Base-by-base conservation (phyloP, 2,888 invertebrate species). In the Drosophila tanythrix region DNA sequence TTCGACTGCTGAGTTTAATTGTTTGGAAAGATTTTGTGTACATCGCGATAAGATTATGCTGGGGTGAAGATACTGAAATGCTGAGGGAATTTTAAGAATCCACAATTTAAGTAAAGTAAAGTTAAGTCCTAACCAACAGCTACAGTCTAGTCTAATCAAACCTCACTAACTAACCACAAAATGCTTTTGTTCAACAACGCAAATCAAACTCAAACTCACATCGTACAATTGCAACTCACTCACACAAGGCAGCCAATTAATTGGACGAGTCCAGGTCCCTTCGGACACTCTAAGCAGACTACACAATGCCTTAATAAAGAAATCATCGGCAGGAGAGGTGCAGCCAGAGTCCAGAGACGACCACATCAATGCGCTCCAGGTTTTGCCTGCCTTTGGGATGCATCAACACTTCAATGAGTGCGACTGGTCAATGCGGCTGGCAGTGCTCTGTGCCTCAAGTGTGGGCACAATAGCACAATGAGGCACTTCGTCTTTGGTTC, bases 391-490 rank as follows among this genome's bases (percentile, higher is more conserved):
- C 46, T 13, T 46, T 46, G 46, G 83, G 84, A 89, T 86, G 90
- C 89, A 90, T 89, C 88, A 90, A 89, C 91, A 90, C 90, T 91
- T 90, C 89, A 90, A 76, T 86, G 89, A 90, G 91, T 88, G 79
- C 79, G 63, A 52, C 56, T 70, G 71, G 76, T 60, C 73, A 69
- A 33, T 33, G 33, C 33, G 33, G 60, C 67, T 59, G 18, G 64
- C 55, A 69, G 67, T 35, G 31, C 64, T 73, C 79, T 40, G 71
- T 21, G 31, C 64, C 76, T 74, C 76, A 71, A 86, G 76, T 80
- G 82, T 76, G 86, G 74, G 86, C 58, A 63, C 29, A 57, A 21
- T 65, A 57, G 70, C 79, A 74, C 83, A 70, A 75, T 74, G 71
- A 70, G 70, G 70, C 79, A 71, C 78, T 74, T 77, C 74, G 70